Percentiles rank a stretch among this genome's conserved stretches.
Evolutionary conservation across 2,888 invertebrate species (phyloP).

Genomic region (Diarsia rubi): DNA sequence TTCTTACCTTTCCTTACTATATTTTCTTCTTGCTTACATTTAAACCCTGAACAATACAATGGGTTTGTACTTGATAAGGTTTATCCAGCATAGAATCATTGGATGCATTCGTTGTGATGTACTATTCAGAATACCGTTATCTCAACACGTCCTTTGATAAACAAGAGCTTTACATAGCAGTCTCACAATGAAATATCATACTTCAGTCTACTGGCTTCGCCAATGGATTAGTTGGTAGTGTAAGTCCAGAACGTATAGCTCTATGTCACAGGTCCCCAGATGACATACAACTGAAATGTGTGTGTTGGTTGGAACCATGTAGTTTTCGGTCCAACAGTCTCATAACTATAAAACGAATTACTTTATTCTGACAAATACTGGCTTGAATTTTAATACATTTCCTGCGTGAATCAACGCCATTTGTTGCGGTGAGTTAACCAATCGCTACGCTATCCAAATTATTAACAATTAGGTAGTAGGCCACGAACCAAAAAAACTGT

Average conservation of each 20-base stretch:
- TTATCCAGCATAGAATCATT: background rate
- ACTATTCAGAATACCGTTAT: background rate
- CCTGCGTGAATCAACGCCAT: background rate
- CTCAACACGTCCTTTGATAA: constrained; percentile 6
- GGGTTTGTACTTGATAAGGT: background rate
- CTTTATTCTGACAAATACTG: background rate
- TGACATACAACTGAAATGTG: background rate
- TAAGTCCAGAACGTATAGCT: background rate
- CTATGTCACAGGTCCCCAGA: background rate
- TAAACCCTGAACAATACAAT: background rate
- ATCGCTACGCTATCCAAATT: background rate
- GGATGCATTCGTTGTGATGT: background rate
- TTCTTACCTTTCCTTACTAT: background rate
- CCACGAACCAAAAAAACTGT: background rate
- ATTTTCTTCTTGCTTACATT: background rate
- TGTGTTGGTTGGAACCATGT: background rate
- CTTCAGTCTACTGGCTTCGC: background rate
- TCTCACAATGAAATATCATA: constrained; percentile 1
- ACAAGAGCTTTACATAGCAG: constrained; percentile 1
- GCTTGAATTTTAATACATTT: background rate
- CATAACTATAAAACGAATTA: background rate
- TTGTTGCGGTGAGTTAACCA: background rate
- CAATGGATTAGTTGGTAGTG: background rate
- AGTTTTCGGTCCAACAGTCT: background rate
- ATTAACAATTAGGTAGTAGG: background rate